Evolutionary conservation across 1,140 invertebrate genomes (phyloP).

Genomic region (Cyclina sinensis): DNA sequence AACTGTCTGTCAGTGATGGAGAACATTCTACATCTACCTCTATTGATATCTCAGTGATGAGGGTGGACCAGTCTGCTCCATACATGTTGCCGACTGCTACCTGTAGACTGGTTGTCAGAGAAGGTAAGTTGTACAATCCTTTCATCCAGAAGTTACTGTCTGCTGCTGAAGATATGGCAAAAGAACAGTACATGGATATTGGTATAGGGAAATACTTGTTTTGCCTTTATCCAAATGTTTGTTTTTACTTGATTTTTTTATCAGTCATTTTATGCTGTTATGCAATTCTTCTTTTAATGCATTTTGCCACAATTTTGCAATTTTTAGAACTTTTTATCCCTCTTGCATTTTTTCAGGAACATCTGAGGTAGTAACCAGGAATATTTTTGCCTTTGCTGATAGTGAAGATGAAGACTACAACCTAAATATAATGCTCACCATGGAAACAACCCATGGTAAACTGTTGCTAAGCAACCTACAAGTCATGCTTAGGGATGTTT

Average conservation of each 20-base stretch:
- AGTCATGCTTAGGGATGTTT: constrained; percentile 65
- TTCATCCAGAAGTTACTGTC: too few species aligned
- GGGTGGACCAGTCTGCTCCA: constrained; percentile 76
- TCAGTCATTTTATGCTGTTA: too few species aligned
- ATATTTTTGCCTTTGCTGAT: constrained; percentile 77
- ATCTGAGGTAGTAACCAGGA: constrained; percentile 61
- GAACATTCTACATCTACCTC: constrained; percentile 63
- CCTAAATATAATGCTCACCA: constrained; percentile 70
- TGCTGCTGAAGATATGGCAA: too few species aligned
- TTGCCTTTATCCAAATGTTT: too few species aligned
- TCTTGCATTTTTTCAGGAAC: constrained; percentile 63
- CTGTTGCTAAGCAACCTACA: constrained; percentile 58
- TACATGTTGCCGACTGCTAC: constrained; percentile 71
- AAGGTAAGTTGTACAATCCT: too few species aligned
- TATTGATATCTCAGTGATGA: constrained; percentile 71
- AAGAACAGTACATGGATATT: too few species aligned
- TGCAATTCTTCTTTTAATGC: too few species aligned
- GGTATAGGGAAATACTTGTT: too few species aligned
- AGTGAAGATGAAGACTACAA: constrained; percentile 69
- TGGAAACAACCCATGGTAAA: constrained; percentile 71
- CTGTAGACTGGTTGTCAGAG: constrained; percentile 76
- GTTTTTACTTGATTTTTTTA: too few species aligned
- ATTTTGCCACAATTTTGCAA: too few species aligned
- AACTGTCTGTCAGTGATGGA: constrained; percentile 78
- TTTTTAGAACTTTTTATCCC: too few species aligned